Evolutionary conservation across 2,888 invertebrate species (phyloP), one percentile per base, ranked within the genome.

Genomic region (Dryobotodes eremita): DNA sequence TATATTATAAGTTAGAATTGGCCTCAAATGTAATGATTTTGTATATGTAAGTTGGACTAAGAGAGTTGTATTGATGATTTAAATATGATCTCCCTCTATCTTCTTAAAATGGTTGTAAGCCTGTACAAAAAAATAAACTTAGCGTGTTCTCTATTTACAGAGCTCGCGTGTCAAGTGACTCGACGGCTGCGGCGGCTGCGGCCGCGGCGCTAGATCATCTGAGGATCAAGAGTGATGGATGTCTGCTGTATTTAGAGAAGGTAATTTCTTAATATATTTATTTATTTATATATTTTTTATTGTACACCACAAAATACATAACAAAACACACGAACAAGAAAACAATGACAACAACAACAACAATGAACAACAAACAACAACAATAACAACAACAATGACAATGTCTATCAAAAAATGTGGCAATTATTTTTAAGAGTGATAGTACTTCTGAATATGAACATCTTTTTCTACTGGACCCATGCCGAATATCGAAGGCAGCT

Each of bases 171-270:
- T 99, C 98, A 64, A 94, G 95, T 53, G 96, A 96, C 74, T 91
- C 96, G 0, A 90, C 95, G 0, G 96, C 95, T 0, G 96, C 97
- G 2, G 96, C 96, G 23, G 96, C 96, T 1, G 99, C 99, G 0
- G 99, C 99, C 0, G 99, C 99, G 87, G 99, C 99, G 94, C 95
- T 99, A 6, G 99, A 99, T 94, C 99, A 99, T 91, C 97, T 99
- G 62, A 98, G 99, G 91, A 99, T 99, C 89, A 99, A 99, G 95
- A 99, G 99, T 92, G 99, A 99, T 91, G 99, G 99, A 0, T 99
- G 99, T 89, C 98, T 99, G 84, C 97, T 99, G 7, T 99, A 99
- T 89, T 94, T 99, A 83, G 98, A 99, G 92, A 98, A 98, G 95
- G 97, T 96, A 31, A 42, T n/a, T 53, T n/a, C 31, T 31, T 50